Evolutionary conservation across 2,888 invertebrate species (phyloP), one percentile per base, ranked within the genome.

Genomic region (Calliphora vomitoria): DNA sequence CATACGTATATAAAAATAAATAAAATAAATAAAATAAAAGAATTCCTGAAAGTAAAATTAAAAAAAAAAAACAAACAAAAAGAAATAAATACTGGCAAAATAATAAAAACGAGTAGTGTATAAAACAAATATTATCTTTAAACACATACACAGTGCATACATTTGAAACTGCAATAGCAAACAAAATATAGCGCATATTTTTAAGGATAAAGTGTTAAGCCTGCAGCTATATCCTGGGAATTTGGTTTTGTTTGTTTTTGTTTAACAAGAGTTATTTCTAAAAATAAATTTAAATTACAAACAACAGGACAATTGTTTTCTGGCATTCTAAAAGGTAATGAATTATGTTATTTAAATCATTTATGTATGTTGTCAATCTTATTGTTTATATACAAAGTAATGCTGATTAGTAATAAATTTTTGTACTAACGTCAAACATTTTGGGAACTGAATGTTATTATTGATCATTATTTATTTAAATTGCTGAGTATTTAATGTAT

Each of bases 121-220:
- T 41, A 25, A 25, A 41, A 53, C 4, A 47, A 31, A 55, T 44
- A 41, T 3, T 13, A 20, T 72, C 8, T 44, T 15, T 13, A 15
- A 13, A 55, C 11, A 44, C 11, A 44, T 13, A 44, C 44, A 44
- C 44, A 50, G 44, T 58, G 60, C 47, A 80, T 50, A 69, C 47
- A 20, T 47, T 60, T 69, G n/a, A 58, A 68, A 20, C 35, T 47
- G 44, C 18, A 69, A 6, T 41, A 31, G 20, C 31, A 25, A 68
- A 60, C 2, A 38, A 60, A 58, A 47, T 31, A 35, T 80, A 60
- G 31, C 44, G 55, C 68, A 79, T 60, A 69, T 11, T 69, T 69
- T 69, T 60, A 60, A 60, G 79, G 60, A 69, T 80, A 69, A 58
- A 20, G 69, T 60, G 58, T 35, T 31, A 41, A 47, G 18, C 13